Base-by-base conservation (phyloP, 2,797 vertebrate species). In the Squalus acanthias region DNA sequence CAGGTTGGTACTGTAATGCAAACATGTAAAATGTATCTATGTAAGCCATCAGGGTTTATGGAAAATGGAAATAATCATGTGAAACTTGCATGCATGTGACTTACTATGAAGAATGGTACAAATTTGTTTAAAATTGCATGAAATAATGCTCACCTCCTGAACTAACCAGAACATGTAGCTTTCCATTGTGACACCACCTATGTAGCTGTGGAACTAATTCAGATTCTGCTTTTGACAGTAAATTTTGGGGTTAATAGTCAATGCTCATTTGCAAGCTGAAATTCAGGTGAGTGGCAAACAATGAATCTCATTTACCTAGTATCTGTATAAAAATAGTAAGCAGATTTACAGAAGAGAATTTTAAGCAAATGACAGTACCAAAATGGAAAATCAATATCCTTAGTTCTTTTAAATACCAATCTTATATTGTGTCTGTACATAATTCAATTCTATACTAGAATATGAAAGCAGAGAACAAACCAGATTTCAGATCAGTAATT, bases 381-480 rank as follows among this genome's bases (percentile, higher is more conserved):
- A 22, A 95, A 76, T 39, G 22, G 26, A 12, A 57, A 69, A 76
- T 57, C 26, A 76, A 24, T 57, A 6, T 60, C 26, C 50, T 74
- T 53, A 93, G 91, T 69, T 69, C 24, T 50, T 72, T 74, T 76
- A 74, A 95, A 76, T 76, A 76, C 6, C 69, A 74, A 95, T 95
- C 70, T 33, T n/a, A 10, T 50, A 65, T 63, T 63, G 15, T 95
- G 94, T 57, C 70, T 93, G 65, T 93, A 93, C 94, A 76, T 95
- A 93, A 93, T 95, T 95, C 24, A 95, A 70, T 74, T 95, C 70
- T 95, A 76, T 57, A 33, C 22, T 15, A 74, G 93, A 76, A 76
- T 95, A 76, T 95, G 70, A 95, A 95, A 95, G 91, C 91, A 67
- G 70, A 76, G 46, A 95, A 95, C 69, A 95, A 72, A 72, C 93